These are phyloP conservation scores for Melieria crassipennis DNA, from an alignment of 2,888 invertebrate species.

Conservation along the genomic window DNA sequence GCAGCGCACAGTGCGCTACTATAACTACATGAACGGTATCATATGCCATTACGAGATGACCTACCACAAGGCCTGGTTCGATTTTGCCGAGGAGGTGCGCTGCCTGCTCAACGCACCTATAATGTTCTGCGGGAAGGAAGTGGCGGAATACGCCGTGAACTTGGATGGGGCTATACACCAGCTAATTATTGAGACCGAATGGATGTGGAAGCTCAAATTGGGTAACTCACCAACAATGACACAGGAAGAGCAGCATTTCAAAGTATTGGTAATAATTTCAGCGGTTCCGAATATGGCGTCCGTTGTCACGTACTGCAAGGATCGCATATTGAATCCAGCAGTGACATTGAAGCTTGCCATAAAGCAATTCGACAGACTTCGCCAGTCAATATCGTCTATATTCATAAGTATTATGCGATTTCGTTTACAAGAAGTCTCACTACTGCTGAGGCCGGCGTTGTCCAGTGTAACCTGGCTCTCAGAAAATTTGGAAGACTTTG, in stretches of 20 bases:
- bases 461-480: constrained; percentile 86
- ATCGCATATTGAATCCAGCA: constrained; percentile 73
- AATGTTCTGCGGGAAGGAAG: constrained; percentile 72
- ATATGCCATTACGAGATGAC: constrained; percentile 85
- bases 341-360: constrained; percentile 73
- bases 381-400: constrained; percentile 66
- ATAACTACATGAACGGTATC: constrained; percentile 81
- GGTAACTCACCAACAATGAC: constrained; percentile 62
- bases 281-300: constrained; percentile 81
- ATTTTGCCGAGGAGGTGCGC: constrained; percentile 77
- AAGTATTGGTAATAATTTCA: constrained; percentile 43
- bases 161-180: constrained; percentile 78
- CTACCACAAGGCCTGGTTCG: constrained; percentile 83
- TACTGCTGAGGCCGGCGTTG: constrained; percentile 78
- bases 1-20: constrained; percentile 79
- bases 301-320: constrained; percentile 78
- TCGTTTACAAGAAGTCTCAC: constrained; percentile 75
- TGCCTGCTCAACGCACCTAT: constrained; percentile 74
- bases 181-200: constrained; percentile 82
- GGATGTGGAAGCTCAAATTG: constrained; percentile 80
- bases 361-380: constrained; percentile 71
- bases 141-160: constrained; percentile 75
- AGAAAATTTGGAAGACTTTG: constrained; percentile 67
- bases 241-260: background rate
- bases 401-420: constrained; percentile 77